phyloP scores from a whole-genome alignment of 2,797 vertebrate genomes.

The Acridotheres tristis region DNA sequence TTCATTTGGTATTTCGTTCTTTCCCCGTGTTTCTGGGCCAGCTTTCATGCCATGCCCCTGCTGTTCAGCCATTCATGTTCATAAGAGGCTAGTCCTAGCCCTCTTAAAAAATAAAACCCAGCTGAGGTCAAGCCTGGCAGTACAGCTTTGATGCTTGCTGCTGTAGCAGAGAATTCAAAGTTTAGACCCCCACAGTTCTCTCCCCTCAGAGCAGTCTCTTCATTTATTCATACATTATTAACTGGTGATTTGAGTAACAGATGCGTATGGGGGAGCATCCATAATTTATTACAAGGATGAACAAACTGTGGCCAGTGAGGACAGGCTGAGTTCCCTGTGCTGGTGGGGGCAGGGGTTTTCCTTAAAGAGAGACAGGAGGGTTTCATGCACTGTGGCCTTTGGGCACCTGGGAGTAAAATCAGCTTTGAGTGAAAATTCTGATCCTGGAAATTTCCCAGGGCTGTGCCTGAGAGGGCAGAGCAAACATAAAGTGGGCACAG shows the following conservation, averaged over 20 bases:
- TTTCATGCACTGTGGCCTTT: background rate
- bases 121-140: slow-evolving; percentile 25
- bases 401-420: background rate
- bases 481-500: background rate
- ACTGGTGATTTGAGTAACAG: slow-evolving; percentile 65
- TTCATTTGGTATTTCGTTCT: background rate
- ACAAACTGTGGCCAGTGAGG: background rate
- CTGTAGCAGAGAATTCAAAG: slow-evolving; percentile 50
- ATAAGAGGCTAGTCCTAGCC: background rate
- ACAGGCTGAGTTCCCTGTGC: background rate
- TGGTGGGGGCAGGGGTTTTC: background rate
- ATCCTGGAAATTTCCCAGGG: background rate
- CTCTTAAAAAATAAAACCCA: slow-evolving; percentile 18
- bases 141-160: slow-evolving; percentile 63
- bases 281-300: slow-evolving; percentile 58
- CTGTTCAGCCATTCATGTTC: slow-evolving; percentile 15
- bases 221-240: slow-evolving; percentile 71
- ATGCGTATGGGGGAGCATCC: slow-evolving; percentile 2
- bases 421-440: background rate
- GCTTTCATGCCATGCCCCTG: slow-evolving; percentile 16
- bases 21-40: background rate
- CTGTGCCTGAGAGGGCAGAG: background rate
- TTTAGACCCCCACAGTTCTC: slow-evolving; percentile 37
- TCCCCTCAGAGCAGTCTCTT: slow-evolving; percentile 37
- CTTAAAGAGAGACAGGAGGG: background rate